Conservation (phyloP, 2,113 vertebrate genomes). For the Heterochromis multidens region DNA sequence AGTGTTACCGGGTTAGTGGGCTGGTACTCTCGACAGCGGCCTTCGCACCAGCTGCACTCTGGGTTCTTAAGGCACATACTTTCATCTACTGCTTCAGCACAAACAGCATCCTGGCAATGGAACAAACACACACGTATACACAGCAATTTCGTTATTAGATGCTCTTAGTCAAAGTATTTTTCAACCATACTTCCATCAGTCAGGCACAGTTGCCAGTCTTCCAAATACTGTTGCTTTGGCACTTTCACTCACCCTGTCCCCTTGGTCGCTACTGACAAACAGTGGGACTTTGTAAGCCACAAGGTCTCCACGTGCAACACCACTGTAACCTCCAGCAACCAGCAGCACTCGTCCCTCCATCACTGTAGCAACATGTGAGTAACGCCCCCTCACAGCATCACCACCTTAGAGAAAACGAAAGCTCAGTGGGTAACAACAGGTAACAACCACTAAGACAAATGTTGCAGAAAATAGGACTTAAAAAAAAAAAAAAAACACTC, state of each 20-base stretch:
- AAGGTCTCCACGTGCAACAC: constrained; percentile 83
- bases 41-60: constrained; percentile 89
- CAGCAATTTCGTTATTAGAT: neutral
- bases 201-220: neutral
- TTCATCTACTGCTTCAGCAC: constrained; percentile 86
- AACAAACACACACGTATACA: neutral
- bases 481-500: neutral
- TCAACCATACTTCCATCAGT: neutral
- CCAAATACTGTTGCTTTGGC: neutral
- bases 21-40: constrained; percentile 84
- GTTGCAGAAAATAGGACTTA: neutral
- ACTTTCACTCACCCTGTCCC: constrained; percentile 70
- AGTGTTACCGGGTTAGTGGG: constrained; percentile 76
- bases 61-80: constrained; percentile 86
- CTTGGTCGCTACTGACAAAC: constrained; percentile 85
- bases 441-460: neutral
- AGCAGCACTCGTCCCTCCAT: constrained; percentile 87
- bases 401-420: constrained; percentile 54
- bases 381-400: constrained; percentile 81
- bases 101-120: constrained; percentile 77
- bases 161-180: neutral
- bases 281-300: constrained; percentile 91
- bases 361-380: constrained; percentile 86
- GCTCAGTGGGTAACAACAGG: neutral
- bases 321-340: constrained; percentile 88